These are phyloP conservation scores for Lonchura striata DNA, from an alignment of 2,113 vertebrate genomes.

Conservation along the genomic window DNA sequence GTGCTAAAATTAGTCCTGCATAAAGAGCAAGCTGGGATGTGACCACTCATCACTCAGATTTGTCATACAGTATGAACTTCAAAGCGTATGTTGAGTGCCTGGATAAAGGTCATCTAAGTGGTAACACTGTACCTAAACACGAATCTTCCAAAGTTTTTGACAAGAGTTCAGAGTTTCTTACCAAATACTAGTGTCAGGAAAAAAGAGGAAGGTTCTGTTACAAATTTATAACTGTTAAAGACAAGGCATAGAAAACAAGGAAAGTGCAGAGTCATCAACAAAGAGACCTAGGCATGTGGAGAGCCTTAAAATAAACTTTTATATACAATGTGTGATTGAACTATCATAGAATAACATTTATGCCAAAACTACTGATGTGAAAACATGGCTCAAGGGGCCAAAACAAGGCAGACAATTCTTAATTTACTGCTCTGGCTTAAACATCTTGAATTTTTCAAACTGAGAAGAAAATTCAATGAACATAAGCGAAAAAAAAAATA, in stretches of 20 bases:
- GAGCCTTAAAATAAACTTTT: neutral
- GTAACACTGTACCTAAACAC: neutral
- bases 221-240: neutral
- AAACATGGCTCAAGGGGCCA: neutral
- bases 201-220: neutral
- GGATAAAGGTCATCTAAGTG: neutral
- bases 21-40: neutral
- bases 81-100: neutral
- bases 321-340: neutral
- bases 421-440: neutral
- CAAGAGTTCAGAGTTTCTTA: neutral
- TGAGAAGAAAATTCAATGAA: neutral
- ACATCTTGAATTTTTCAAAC: neutral
- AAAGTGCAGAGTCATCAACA: neutral
- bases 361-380: neutral
- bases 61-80: neutral
- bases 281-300: neutral
- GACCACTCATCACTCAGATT: neutral
- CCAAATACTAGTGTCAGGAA: neutral
- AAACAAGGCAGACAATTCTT: neutral
- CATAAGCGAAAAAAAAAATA: neutral
- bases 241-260: neutral
- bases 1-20: neutral
- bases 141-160: neutral
- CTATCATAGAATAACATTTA: neutral